Evolutionary conservation across 1,140 invertebrate genomes (phyloP), one percentile per base, ranked within the genome.

Genomic region (Drosophila arawakana): DNA sequence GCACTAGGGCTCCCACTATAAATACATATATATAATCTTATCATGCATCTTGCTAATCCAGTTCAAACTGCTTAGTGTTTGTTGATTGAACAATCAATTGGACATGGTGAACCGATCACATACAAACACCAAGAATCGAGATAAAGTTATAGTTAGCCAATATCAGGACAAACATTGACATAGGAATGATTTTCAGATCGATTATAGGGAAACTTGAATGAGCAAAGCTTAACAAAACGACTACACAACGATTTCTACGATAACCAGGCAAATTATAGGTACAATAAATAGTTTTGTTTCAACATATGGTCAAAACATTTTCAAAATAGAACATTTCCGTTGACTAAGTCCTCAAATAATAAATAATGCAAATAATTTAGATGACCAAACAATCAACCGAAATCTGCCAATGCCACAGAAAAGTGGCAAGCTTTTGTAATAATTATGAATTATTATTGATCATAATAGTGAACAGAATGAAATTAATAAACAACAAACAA

Each of bases 221-320:
- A 85, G 81, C 81, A 78, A 81, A 84, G 81, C 81, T 85, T 85
- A 81, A 66, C 73, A 81, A 46, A 84, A 70, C 70, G 70, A 80
- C 76, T 70, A 72, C 43, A 79, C 61, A 83, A 74, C 79, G 79
- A 81, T 67, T 81, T 71, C 49, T 47, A 72, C 67, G 44, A 50
- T 63, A 5, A 30, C 25, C 25, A 30, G 25, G 50, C 58, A 60
- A 41, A 54, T 30, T 49, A 10, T 52, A 73, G 65, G 8, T 49
- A 49, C 41, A 73, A 61, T 62, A 58, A 25, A 41, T 73, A 44
- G 25, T 60, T 68, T 9, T 49, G 37, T 67, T 54, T 54, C 47
- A 15, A 30, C 35, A 68, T 54, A 21, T 21, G 1, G 18, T 21
- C 18, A 21, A 21, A 21, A 21, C 18, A 21, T 21, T 21, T 21